phyloP scores from a whole-genome alignment of 2,797 vertebrate genomes.

The Meda fulgida region DNA sequence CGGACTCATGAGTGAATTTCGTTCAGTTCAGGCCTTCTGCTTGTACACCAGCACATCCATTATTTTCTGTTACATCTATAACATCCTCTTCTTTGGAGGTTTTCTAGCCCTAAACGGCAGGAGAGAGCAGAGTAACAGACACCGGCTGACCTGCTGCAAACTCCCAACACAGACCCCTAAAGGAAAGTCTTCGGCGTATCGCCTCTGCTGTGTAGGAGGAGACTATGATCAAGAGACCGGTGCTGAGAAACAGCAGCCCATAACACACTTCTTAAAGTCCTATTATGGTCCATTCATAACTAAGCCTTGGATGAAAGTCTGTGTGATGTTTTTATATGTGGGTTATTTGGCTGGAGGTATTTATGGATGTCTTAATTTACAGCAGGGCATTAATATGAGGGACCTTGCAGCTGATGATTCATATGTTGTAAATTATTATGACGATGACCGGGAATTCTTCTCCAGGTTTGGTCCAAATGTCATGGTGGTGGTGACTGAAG shows the following conservation, averaged over 20 bases:
- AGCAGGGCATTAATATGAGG: slow-evolving; percentile 80
- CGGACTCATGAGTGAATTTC: slow-evolving; percentile 81
- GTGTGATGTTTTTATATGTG: slow-evolving; percentile 71
- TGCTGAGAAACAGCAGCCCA: slow-evolving; percentile 66
- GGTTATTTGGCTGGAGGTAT: slow-evolving; percentile 72
- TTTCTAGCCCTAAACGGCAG: slow-evolving; percentile 80
- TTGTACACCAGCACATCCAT: slow-evolving; percentile 81
- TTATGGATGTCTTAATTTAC: slow-evolving; percentile 74
- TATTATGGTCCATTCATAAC: slow-evolving; percentile 77
- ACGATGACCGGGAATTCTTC: slow-evolving; percentile 73
- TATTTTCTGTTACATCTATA: slow-evolving; percentile 75
- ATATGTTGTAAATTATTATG: slow-evolving; percentile 74
- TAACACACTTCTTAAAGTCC: slow-evolving; percentile 75
- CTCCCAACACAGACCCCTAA: slow-evolving; percentile 57
- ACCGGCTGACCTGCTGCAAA: slow-evolving; percentile 79
- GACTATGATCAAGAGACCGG: slow-evolving; percentile 62
- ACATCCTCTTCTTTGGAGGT: slow-evolving; percentile 70
- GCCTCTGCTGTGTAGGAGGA: slow-evolving; percentile 72
- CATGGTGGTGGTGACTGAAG: slow-evolving; percentile 77
- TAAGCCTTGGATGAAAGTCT: slow-evolving; percentile 67
- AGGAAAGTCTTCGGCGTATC: slow-evolving; percentile 55
- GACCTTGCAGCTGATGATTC: slow-evolving; percentile 81
- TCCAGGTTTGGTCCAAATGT: slow-evolving; percentile 78
- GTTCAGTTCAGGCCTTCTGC: slow-evolving; percentile 80
- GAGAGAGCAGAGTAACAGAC: slow-evolving; percentile 76